Evolutionary conservation across 2,797 vertebrate genomes (phyloP).

Genomic region (Triplophysa yarkandensis): DNA sequence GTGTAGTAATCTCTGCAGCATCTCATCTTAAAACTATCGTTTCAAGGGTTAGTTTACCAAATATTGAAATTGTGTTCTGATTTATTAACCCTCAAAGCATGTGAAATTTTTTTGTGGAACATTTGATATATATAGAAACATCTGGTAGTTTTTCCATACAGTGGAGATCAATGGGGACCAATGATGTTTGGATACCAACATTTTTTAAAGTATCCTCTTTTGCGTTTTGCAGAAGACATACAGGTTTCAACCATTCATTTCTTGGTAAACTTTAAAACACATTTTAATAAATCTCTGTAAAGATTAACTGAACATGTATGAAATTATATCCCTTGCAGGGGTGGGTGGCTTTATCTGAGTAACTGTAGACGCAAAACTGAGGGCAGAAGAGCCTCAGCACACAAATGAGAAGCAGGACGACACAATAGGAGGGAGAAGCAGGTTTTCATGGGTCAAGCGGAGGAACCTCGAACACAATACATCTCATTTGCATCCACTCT

Average conservation of each 20-base stretch:
- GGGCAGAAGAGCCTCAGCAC: slow-evolving; percentile 18
- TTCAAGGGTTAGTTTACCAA: background rate
- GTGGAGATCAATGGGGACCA: too few relatives aligned
- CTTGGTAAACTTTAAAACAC: too few relatives aligned
- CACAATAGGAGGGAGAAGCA: slow-evolving; percentile 6
- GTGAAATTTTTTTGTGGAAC: too few relatives aligned
- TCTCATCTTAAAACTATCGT: background rate
- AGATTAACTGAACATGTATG: background rate
- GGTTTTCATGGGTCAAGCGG: slow-evolving; percentile 7
- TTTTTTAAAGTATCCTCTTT: too few relatives aligned
- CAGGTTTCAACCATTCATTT: too few relatives aligned
- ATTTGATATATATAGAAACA: too few relatives aligned
- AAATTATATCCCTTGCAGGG: background rate
- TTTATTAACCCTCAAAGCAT: too few relatives aligned
- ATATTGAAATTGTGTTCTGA: too few relatives aligned
- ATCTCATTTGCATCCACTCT: slow-evolving; percentile 66
- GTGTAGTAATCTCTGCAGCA: background rate
- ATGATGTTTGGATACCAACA: too few relatives aligned
- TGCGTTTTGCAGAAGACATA: too few relatives aligned
- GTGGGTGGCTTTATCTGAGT: background rate
- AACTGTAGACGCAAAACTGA: background rate
- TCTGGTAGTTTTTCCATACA: too few relatives aligned
- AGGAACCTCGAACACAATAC: slow-evolving; percentile 57
- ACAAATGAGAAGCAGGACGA: slow-evolving; percentile 58
- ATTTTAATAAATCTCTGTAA: background rate